A percentile compares a stretch with the other conserved stretches of the same genome.
Evolutionary conservation across 2,113 vertebrate species (phyloP).

Genomic region (Paradoxurus hermaphroditus): DNA sequence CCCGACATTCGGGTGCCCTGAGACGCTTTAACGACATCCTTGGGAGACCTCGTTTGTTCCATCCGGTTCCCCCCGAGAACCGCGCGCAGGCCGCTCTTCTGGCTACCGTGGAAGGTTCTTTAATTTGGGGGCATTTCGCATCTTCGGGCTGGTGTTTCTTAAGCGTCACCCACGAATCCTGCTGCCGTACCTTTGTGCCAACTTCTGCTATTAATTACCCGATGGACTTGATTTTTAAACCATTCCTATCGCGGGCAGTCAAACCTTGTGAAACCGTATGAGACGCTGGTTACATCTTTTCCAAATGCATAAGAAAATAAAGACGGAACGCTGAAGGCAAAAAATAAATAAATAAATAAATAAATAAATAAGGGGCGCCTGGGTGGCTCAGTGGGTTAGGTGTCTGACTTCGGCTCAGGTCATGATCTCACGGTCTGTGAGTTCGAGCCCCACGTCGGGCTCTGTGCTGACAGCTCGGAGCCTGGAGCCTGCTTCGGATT

Average conservation of each 20-base stretch:
- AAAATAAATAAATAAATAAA: neutral
- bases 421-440: no score
- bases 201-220: neutral
- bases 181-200: neutral
- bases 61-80: neutral
- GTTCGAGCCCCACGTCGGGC: no score
- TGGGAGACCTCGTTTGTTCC: neutral
- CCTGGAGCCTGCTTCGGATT: no score
- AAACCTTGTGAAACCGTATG: neutral
- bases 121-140: neutral
- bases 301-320: neutral
- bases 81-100: accelerated
- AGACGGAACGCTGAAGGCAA: neutral
- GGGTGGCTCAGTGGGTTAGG: no score
- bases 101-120: neutral
- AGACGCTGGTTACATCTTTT: neutral
- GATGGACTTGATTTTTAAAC: neutral
- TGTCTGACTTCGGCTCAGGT: no score
- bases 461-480: no score
- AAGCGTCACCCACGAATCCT: neutral
- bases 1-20: neutral
- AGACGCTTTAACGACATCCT: accelerated
- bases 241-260: neutral
- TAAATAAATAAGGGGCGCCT: no score
- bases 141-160: neutral